Conservation (phyloP, 2,888 invertebrate species). For the Volucella inflata region DNA sequence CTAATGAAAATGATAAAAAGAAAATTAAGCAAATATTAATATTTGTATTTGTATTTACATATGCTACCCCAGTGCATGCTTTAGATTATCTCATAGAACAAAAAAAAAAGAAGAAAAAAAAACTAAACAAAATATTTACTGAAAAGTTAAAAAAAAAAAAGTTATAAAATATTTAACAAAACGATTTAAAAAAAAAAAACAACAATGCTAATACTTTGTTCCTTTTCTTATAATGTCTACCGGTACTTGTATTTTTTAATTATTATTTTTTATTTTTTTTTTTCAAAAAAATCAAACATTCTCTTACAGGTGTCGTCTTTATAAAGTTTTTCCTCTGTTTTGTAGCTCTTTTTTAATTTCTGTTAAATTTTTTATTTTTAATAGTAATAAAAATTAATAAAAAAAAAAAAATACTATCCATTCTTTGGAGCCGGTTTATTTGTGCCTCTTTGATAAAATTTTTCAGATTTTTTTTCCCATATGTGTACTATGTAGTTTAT, state of each 20-base stretch:
- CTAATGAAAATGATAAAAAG: conserved; percentile 35
- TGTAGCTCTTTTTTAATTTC: conserved; percentile 24
- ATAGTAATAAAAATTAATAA: conserved; percentile 26
- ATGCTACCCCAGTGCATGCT: conserved; percentile 71
- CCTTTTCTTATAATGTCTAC: conserved; percentile 56
- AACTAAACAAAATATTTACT: conserved; percentile 22
- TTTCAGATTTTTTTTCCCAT: conserved; percentile 39
- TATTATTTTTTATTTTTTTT: conserved; percentile 23
- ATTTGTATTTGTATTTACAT: conserved; percentile 74
- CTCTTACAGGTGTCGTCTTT: too few relatives aligned
- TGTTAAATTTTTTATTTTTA: conserved; percentile 30
- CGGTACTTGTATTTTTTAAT: conserved; percentile 42
- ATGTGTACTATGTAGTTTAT: conserved; percentile 63
- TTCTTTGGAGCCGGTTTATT: conserved; percentile 4
- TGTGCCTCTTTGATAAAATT: conserved; percentile 30
- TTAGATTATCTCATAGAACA: conserved; percentile 54
- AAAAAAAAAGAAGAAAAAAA: conserved; percentile 24
- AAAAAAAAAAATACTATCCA: conserved; percentile 21
- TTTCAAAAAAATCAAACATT: neutral
- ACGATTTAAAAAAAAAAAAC: conserved; percentile 26
- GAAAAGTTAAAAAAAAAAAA: conserved; percentile 29
- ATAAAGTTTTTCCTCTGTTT: conserved; percentile 11
- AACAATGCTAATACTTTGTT: conserved; percentile 67
- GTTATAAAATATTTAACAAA: conserved; percentile 29
- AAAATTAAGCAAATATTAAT: conserved; percentile 48